These are phyloP conservation scores for Paramormyrops hopkinsi DNA, from an alignment of 2,797 vertebrate species.

Conservation along the genomic window DNA sequence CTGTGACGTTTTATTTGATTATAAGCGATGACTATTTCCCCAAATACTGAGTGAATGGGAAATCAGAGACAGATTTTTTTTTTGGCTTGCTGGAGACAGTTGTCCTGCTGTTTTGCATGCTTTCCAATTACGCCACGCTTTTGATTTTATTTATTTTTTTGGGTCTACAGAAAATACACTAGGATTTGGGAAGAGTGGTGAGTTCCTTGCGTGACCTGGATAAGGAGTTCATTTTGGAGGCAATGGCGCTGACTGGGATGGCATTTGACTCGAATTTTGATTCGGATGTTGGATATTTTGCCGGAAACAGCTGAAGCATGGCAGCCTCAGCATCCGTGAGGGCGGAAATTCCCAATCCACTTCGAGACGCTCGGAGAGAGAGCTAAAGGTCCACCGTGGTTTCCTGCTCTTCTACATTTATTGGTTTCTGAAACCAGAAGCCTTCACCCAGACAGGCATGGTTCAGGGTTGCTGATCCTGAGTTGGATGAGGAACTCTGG, in stretches of 20 bases:
- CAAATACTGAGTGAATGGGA: conserved; percentile 6
- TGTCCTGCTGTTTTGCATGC: conserved; percentile 33
- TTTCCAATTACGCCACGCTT: conserved; percentile 33
- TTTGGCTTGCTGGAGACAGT: conserved; percentile 12
- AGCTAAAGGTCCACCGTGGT: background rate
- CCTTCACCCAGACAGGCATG: background rate
- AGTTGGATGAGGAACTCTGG: background rate
- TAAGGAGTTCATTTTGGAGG: background rate
- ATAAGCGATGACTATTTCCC: conserved; percentile 16
- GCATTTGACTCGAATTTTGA: background rate
- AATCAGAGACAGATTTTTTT: conserved; percentile 19
- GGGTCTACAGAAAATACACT: background rate
- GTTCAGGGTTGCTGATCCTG: background rate
- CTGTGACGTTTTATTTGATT: conserved; percentile 33
- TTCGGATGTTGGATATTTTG: background rate
- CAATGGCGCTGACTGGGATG: background rate
- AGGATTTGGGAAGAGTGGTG: background rate
- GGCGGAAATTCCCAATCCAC: background rate
- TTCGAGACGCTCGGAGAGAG: background rate
- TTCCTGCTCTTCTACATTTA: background rate
- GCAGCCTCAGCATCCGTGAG: background rate
- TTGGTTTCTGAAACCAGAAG: background rate
- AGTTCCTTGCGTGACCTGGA: background rate
- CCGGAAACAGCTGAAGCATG: background rate
- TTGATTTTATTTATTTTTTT: conserved; percentile 13